Evolutionary conservation across 2,113 vertebrate species (phyloP), one percentile per base, ranked within the genome.

Genomic region (Columba livia): DNA sequence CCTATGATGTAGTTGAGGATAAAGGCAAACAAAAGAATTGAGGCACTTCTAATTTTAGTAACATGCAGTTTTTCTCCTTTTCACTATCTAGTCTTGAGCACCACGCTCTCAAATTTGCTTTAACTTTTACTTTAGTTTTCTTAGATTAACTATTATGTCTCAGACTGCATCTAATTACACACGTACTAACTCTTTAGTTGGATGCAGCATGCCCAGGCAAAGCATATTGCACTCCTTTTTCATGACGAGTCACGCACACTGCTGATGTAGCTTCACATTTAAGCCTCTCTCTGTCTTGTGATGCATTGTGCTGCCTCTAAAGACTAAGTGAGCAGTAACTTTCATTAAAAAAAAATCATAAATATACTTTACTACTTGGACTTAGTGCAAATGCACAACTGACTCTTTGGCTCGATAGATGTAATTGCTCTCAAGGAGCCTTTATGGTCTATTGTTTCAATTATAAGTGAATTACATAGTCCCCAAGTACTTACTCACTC

Each of bases 381-480:
- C 88, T 95, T 90, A 48, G 92, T 90, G 93, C 85, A 94, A 96
- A 93, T 86, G 88, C 73, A 79, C 92, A 96, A 90, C 96, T 81
- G 83, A 95, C 92, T 97, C 44, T 20, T 93, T 93, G 94, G 78
- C 77, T 96, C 90, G 7, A 95, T 93, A 87, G 92, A 92, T 86
- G 88, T 95, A 97, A 96, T 97, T 95, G 93, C 96, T 97, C 96
- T 97, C 93, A 64, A 87, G 93, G 79, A 97, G 79, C 92, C 90
- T 95, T 96, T 96, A 93, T 94, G 70, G 92, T 86, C 96, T 95
- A 93, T 96, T 96, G 94, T 96, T 96, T 97, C 96, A 95, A 96
- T 97, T 97, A 96, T 94, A 95, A 95, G 96, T 92, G 93, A 97
- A 96, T 96, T 96, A 92, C 96, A 47, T 72, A 94, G 93, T 97